Conservation (phyloP, 2,888 invertebrate species). For the Monochamus alternatus region DNA sequence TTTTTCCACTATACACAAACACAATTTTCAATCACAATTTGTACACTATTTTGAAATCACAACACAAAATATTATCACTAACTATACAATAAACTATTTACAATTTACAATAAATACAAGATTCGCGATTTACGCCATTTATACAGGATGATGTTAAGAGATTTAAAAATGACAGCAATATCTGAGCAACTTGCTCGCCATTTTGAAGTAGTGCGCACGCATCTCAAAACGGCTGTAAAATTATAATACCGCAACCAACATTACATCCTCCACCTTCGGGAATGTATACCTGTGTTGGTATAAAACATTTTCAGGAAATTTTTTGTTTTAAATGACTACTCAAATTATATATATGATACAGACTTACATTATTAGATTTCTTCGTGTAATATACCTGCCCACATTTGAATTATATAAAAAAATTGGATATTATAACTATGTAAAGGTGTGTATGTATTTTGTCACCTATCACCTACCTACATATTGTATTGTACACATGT, state of each 20-base stretch:
- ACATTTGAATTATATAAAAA: too few species aligned
- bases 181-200: conserved; percentile 69
- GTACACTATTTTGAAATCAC: conserved; percentile 72
- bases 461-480: too few species aligned
- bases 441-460: too few species aligned
- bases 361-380: too few species aligned
- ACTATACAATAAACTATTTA: conserved; percentile 83
- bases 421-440: too few species aligned
- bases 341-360: too few species aligned
- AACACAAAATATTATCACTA: conserved; percentile 80
- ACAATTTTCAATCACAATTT: conserved; percentile 74
- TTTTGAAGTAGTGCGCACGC: conserved; percentile 66
- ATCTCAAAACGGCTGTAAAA: conserved; percentile 48
- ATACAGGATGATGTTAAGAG: conserved; percentile 78
- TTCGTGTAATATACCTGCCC: too few species aligned
- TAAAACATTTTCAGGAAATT: neutral
- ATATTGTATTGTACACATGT: too few species aligned
- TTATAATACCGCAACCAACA: conserved; percentile 43
- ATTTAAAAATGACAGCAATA: conserved; percentile 70
- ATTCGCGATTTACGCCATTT: conserved; percentile 79
- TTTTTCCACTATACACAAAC: conserved; percentile 77
- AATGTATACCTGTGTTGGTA: too few species aligned
- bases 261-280: conserved; percentile 13
- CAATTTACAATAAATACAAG: conserved; percentile 80
- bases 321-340: too few species aligned